Conservation (phyloP, 2,113 vertebrate species). For the Stegastes partitus region DNA sequence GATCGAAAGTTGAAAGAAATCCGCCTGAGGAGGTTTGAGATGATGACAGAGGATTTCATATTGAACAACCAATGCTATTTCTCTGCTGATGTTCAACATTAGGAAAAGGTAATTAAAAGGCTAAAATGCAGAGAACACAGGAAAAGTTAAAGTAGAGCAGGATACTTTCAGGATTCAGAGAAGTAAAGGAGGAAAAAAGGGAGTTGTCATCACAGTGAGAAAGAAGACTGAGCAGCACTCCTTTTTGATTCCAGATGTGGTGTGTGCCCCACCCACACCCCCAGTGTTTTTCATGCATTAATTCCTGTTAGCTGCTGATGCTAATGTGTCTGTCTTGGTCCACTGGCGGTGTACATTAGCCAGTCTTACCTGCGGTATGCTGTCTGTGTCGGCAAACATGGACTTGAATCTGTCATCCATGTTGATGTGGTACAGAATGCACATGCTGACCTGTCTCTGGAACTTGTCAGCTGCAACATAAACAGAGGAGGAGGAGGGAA, state of each 20-base stretch:
- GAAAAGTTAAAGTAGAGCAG: neutral
- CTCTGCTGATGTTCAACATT: too few species aligned
- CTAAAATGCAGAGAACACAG: neutral
- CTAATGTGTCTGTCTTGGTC: conserved; percentile 47
- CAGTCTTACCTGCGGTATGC: conserved; percentile 93
- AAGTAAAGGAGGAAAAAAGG: conserved; percentile 28
- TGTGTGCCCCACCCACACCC: neutral
- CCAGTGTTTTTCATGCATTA: conserved; percentile 37
- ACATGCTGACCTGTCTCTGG: conserved; percentile 93
- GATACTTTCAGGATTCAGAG: conserved; percentile 11
- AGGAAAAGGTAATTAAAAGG: neutral
- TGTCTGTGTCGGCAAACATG: conserved; percentile 95
- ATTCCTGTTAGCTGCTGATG: conserved; percentile 52
- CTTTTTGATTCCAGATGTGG: conserved; percentile 59
- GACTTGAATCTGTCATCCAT: conserved; percentile 94
- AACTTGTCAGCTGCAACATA: conserved; percentile 90
- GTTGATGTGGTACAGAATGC: conserved; percentile 96
- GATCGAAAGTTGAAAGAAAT: conserved; percentile 15
- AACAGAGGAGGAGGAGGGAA: conserved; percentile 62
- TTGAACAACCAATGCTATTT: too few species aligned
- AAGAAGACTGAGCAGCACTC: conserved; percentile 48
- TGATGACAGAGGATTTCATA: too few species aligned
- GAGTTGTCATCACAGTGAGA: conserved; percentile 30
- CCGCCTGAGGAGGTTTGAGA: too few species aligned
- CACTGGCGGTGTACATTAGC: conserved; percentile 56